Conservation (phyloP, 2,888 invertebrate genomes). For the Timema cristinae region DNA sequence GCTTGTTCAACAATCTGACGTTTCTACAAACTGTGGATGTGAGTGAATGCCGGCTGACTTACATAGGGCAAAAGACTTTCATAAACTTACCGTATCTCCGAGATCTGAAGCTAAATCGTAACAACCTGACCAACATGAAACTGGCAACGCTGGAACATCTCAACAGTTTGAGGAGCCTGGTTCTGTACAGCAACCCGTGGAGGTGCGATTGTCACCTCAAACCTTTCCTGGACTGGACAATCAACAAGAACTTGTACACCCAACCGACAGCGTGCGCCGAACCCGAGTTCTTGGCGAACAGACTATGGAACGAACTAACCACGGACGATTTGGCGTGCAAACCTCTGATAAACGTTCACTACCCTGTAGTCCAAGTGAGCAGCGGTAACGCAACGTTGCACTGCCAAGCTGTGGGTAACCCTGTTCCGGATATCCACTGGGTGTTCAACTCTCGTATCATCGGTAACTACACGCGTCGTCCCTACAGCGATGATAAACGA, state of each 20-base stretch:
- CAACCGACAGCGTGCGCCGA: slow-evolving; percentile 68
- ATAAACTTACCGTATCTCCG: slow-evolving; percentile 63
- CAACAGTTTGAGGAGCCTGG: slow-evolving; percentile 59
- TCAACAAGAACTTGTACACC: slow-evolving; percentile 66
- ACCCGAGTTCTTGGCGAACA: slow-evolving; percentile 63
- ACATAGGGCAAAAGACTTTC: slow-evolving; percentile 68
- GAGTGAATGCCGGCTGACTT: slow-evolving; percentile 67
- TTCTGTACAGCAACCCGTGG: slow-evolving; percentile 80
- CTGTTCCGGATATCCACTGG: slow-evolving; percentile 73
- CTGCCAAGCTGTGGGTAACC: slow-evolving; percentile 72
- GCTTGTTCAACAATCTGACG: slow-evolving; percentile 69
- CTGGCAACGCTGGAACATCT: slow-evolving; percentile 31
- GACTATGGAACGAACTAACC: slow-evolving; percentile 67
- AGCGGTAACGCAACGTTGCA: slow-evolving; percentile 64
- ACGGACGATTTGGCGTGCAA: slow-evolving; percentile 77
- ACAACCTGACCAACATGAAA: slow-evolving; percentile 65
- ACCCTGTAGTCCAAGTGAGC: slow-evolving; percentile 51
- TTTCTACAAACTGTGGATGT: slow-evolving; percentile 73
- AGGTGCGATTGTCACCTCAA: slow-evolving; percentile 81
- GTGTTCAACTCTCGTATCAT: slow-evolving; percentile 59
- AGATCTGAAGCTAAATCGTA: slow-evolving; percentile 66
- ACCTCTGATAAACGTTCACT: slow-evolving; percentile 67
- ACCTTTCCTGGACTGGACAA: slow-evolving; percentile 70
- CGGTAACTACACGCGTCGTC: slow-evolving; percentile 36
- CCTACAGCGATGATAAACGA: slow-evolving; percentile 36